Percentiles rank a stretch among this genome's conserved stretches.
These are phyloP conservation scores for Melanotus villosus DNA, from an alignment of 2,888 invertebrate species.

Conservation along the genomic window DNA sequence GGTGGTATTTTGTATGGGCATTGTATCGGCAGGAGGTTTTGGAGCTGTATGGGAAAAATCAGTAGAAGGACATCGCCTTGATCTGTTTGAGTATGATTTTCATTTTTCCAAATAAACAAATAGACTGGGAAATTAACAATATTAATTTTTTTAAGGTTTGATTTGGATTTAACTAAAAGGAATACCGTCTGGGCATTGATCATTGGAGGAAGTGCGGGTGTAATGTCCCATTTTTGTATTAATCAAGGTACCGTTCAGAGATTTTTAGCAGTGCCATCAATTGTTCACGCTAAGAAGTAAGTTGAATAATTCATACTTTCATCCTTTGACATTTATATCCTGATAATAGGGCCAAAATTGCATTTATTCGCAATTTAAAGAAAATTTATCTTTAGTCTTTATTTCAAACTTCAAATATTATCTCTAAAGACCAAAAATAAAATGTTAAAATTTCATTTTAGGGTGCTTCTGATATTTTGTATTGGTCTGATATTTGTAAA, in stretches of 20 bases:
- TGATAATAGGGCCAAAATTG: too few relatives aligned
- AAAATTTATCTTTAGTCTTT: too few relatives aligned
- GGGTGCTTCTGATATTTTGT: conserved; percentile 37
- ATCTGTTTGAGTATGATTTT: conserved; percentile 75
- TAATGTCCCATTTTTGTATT: conserved; percentile 72
- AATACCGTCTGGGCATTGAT: conserved; percentile 76
- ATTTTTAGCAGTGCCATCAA: conserved; percentile 73
- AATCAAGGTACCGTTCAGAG: conserved; percentile 75
- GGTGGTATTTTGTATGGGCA: conserved; percentile 72
- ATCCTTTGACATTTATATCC: neutral
- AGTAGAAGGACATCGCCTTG: conserved; percentile 71
- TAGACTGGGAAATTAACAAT: neutral
- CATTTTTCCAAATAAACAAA: too few relatives aligned
- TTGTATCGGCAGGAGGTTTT: conserved; percentile 72
- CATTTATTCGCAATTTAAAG: too few relatives aligned
- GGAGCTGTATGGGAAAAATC: conserved; percentile 73
- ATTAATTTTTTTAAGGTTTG: conserved; percentile 68
- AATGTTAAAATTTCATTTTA: too few relatives aligned
- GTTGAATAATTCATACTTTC: conserved; percentile 1
- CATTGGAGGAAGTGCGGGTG: conserved; percentile 72
- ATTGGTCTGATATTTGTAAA: too few relatives aligned
- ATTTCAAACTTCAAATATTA: too few relatives aligned
- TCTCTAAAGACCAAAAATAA: too few relatives aligned
- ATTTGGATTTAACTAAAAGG: conserved; percentile 73
- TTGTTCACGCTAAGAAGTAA: conserved; percentile 71